Evolutionary conservation across 1,140 invertebrate genomes (phyloP), one percentile per base, ranked within the genome.

Genomic region (Pachyrhynchus sulphureomaculatus): DNA sequence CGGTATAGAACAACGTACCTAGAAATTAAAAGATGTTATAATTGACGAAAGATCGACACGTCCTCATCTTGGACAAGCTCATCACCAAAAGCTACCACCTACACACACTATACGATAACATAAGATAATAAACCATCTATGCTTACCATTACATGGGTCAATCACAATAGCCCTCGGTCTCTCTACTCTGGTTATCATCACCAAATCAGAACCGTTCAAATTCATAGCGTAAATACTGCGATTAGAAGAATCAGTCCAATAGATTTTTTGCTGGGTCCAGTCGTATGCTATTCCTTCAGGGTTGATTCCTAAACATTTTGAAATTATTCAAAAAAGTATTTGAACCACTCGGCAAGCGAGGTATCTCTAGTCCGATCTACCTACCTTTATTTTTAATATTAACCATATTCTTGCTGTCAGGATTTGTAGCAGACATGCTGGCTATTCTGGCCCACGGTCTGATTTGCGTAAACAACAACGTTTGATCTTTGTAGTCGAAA

Each of bases 181-280:
- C 70, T 97, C 92, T 0, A 97, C 96, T 70, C 89, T 80, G 1
- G 92, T 89, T 56, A 98, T 96, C 86, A 96, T 96, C 0, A 98
- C 90, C 29, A 98, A 80, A 70, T 96, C 88, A 0, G 87, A 80
- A 8, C 93, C 91, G 71, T 94, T 89, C 4, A 93, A 79, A 72
- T 99, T 95, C 88, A 97, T 95, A 0, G 95, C 92, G 69, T 96
- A 97, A 42, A 98, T 96, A 21, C 90, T 93, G 62, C 92, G 92
- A 69, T 96, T 98, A 0, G 89, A 91, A 36, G 89, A 95, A 68
- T 99, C 96, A 0, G 95, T 95, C 95, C 95, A 99, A 73, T 97
- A 99, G 23, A 99, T 87, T 76, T 96, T 98, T 70, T 93, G 91
- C 63, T 93, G 91, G 0, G 95, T 95, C 95, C 95, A 98, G 71